A percentile compares a stretch with the other conserved stretches of the same genome.
Conservation (phyloP, 2,797 vertebrate genomes). For the Sebastes flavidus region DNA sequence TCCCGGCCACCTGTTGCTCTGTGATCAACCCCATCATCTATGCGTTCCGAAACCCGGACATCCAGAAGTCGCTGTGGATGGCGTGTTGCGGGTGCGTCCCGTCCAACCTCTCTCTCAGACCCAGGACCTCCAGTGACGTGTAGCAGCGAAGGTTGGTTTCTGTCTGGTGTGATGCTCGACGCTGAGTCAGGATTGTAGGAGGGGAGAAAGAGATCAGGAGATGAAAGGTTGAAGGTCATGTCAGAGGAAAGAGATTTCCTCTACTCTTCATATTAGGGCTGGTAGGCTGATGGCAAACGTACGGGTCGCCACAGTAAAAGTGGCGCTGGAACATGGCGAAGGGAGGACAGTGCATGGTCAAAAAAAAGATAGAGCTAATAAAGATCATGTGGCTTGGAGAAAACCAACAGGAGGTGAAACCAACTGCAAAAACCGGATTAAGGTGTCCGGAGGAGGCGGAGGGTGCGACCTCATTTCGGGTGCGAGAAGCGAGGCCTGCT, state of each 20-base stretch:
- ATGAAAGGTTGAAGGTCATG: not conserved
- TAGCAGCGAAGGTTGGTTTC: constrained; percentile 69
- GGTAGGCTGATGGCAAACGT: constrained; percentile 16
- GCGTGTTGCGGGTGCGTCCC: constrained; percentile 90
- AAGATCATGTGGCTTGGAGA: constrained; percentile 16
- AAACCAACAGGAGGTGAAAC: constrained; percentile 31
- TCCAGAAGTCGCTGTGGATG: constrained; percentile 92
- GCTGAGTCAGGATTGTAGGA: constrained; percentile 27
- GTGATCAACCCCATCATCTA: constrained; percentile 93
- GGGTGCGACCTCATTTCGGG: constrained; percentile 13
- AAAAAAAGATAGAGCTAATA: constrained; percentile 34
- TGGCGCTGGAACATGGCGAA: not conserved
- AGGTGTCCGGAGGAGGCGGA: not conserved
- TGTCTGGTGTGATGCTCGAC: constrained; percentile 22
- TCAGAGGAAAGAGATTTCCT: constrained; percentile 8
- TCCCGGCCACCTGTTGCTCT: constrained; percentile 90
- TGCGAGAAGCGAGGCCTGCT: constrained; percentile 20
- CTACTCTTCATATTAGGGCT: constrained; percentile 17
- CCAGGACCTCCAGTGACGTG: constrained; percentile 92
- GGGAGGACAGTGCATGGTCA: constrained; percentile 2
- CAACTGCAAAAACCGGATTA: constrained; percentile 62
- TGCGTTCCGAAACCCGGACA: constrained; percentile 92
- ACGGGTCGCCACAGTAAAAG: constrained; percentile 18
- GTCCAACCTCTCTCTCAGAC: constrained; percentile 85
- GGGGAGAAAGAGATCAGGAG: not conserved